Percentiles rank a stretch among this genome's conserved stretches.
phyloP scores from a whole-genome alignment of 2,888 invertebrate genomes.

The Diaphora mendica region DNA sequence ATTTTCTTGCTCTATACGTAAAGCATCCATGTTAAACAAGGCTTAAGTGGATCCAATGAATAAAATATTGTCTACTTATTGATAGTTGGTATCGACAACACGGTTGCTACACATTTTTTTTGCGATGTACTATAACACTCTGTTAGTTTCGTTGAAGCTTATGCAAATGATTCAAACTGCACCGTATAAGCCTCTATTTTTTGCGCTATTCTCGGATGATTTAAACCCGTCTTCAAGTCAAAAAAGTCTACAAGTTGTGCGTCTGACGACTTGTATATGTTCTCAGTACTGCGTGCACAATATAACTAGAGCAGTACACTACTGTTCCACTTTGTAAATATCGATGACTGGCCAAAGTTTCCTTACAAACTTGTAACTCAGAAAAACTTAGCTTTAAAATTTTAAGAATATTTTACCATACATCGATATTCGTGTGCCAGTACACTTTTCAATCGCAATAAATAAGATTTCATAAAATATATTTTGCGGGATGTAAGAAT shows the following conservation, averaged over 20 bases:
- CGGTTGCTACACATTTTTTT: constrained; percentile 14
- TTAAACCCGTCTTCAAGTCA: no score
- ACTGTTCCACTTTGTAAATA: neutral
- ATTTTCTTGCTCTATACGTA: neutral
- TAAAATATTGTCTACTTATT: neutral
- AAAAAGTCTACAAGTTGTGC: neutral
- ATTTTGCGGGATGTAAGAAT: neutral
- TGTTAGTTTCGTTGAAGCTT: constrained; percentile 5
- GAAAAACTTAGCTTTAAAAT: neutral
- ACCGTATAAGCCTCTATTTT: neutral
- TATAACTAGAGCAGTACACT: neutral
- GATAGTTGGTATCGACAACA: neutral
- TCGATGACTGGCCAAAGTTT: neutral
- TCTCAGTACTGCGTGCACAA: neutral
- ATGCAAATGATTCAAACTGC: constrained; percentile 8
- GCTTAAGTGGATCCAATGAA: neutral
- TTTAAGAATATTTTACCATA: neutral
- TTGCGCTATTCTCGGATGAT: no score
- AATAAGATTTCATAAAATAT: neutral
- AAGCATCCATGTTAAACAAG: neutral
- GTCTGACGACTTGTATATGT: neutral
- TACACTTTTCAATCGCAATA: neutral
- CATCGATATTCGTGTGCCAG: neutral
- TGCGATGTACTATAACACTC: constrained; percentile 15
- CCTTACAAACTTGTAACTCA: neutral